Percentiles rank a stretch among this genome's conserved stretches.
Conservation (phyloP, 2,888 invertebrate species). For the Platynereis dumerilii region DNA sequence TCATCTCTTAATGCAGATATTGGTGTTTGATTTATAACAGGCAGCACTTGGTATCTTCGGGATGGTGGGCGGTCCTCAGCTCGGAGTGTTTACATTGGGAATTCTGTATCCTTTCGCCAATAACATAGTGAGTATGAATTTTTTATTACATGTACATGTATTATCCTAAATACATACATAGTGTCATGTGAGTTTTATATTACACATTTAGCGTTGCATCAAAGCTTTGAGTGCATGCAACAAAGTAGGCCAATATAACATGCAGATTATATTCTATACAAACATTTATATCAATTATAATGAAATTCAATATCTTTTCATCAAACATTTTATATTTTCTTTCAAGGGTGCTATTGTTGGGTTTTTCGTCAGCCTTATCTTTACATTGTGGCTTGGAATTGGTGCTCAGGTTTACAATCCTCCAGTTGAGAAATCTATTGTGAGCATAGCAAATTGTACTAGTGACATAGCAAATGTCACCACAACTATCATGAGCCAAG, state of each 20-base stretch:
- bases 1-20: background rate
- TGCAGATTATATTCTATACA: no score
- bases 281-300: no score
- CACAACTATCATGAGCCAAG: no score
- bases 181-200: background rate
- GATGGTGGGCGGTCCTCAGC: slow-evolving; percentile 60
- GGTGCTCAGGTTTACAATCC: slow-evolving; percentile 71
- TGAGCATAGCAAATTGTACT: slow-evolving; percentile 12
- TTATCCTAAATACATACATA: background rate
- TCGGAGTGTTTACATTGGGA: slow-evolving; percentile 61
- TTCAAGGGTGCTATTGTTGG: slow-evolving; percentile 75
- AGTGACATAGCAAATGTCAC: background rate
- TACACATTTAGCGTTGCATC: background rate
- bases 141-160: background rate
- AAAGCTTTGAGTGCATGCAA: background rate
- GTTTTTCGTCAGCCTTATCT: slow-evolving; percentile 70
- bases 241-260: background rate
- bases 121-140: slow-evolving; percentile 45
- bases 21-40: slow-evolving; percentile 35
- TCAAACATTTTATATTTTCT: background rate
- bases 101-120: slow-evolving; percentile 67
- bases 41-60: slow-evolving; percentile 61
- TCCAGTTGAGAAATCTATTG: slow-evolving; percentile 3
- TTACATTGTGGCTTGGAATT: slow-evolving; percentile 85
- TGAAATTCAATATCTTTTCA: no score